phyloP scores from a whole-genome alignment of 2,113 vertebrate genomes.

The Uropsilus gracilis region DNA sequence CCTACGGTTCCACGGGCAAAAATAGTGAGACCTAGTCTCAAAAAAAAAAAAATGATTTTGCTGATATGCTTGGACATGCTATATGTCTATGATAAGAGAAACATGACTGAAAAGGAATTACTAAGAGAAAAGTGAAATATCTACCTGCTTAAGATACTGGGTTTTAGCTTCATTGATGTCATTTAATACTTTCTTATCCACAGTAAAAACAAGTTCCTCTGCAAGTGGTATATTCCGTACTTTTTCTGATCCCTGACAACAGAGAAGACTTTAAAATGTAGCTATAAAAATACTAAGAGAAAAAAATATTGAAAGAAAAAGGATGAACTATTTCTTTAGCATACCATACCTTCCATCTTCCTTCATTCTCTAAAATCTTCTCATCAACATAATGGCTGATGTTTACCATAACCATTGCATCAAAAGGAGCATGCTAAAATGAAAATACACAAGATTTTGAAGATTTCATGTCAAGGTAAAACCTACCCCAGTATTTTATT shows the following conservation, averaged over 20 bases:
- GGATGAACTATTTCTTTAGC: slow-evolving; percentile 33
- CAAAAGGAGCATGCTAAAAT: slow-evolving; percentile 94
- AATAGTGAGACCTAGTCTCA: no score
- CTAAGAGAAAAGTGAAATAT: slow-evolving; percentile 40
- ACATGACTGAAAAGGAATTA: no score
- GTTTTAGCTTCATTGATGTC: slow-evolving; percentile 89
- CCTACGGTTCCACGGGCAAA: no score
- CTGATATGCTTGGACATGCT: not conserved
- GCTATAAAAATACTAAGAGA: not conserved
- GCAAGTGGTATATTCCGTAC: slow-evolving; percentile 89
- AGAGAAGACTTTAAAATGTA: slow-evolving; percentile 52
- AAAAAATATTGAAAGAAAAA: not conserved
- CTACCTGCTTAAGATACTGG: slow-evolving; percentile 89
- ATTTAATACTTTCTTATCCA: slow-evolving; percentile 88
- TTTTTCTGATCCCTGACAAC: slow-evolving; percentile 89
- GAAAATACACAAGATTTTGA: slow-evolving; percentile 52
- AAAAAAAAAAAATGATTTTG: slow-evolving; percentile 2
- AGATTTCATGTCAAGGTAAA: not conserved
- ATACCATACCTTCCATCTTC: slow-evolving; percentile 97
- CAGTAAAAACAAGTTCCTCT: slow-evolving; percentile 93
- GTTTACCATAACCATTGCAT: slow-evolving; percentile 94
- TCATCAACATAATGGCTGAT: slow-evolving; percentile 89
- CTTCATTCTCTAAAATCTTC: slow-evolving; percentile 88
- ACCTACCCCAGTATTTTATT: not conserved
- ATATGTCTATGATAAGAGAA: not conserved